Conservation (phyloP, 2,888 invertebrate species). For the Loripinus fragilis region DNA sequence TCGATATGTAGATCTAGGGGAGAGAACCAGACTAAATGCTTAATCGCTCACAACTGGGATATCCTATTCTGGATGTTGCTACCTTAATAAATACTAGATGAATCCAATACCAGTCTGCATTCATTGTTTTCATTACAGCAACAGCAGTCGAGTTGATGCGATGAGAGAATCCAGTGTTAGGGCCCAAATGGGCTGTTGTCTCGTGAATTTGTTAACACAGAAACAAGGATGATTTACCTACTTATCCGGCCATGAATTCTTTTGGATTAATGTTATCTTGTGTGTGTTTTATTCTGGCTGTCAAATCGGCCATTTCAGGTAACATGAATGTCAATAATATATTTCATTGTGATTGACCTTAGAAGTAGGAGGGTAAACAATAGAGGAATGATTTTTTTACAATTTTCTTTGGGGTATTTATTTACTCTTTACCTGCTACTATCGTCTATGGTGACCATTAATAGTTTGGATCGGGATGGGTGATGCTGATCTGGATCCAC, state of each 20-base stretch:
- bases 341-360: neutral
- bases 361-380: too few species aligned
- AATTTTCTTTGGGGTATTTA: too few species aligned
- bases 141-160: neutral
- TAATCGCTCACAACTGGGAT: too few species aligned
- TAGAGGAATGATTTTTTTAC: too few species aligned
- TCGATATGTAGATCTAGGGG: too few species aligned
- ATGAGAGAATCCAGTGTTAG: neutral
- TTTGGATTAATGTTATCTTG: neutral
- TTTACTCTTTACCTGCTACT: too few species aligned
- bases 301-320: neutral
- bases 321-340: neutral
- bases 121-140: neutral
- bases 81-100: neutral
- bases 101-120: slow-evolving; percentile 12
- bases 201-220: neutral
- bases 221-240: neutral
- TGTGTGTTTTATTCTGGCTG: neutral
- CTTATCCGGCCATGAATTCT: neutral
- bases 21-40: too few species aligned
- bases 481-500: too few species aligned
- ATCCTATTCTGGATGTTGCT: neutral
- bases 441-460: too few species aligned
- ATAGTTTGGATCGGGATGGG: too few species aligned
- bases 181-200: neutral